Conservation (phyloP, 2,113 vertebrate genomes). For the Actinemys pallida region DNA sequence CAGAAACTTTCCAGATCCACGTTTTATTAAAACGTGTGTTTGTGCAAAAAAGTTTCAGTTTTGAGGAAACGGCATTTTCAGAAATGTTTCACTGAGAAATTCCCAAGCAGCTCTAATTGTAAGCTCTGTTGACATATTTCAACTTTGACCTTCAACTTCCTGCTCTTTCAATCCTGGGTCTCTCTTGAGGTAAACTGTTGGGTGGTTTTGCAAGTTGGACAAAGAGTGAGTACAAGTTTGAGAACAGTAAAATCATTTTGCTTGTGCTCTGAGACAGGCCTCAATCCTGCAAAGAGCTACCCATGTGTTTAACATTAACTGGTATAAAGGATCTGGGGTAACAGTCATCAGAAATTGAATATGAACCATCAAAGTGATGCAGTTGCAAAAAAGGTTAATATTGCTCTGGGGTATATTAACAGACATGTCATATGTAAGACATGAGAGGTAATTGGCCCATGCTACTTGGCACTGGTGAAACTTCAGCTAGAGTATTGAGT, state of each 20-base stretch:
- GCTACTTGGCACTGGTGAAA: not conserved
- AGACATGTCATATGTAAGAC: not conserved
- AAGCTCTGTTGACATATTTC: not conserved
- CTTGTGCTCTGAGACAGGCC: not conserved
- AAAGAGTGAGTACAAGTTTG: not conserved
- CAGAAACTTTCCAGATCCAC: not conserved
- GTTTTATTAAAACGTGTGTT: not conserved
- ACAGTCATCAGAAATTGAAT: not conserved
- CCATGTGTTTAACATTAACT: not conserved
- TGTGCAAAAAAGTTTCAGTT: not conserved
- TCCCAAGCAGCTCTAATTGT: not conserved
- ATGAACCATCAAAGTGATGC: not conserved
- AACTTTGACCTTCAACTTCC: not conserved
- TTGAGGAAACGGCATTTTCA: not conserved
- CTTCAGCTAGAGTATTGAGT: not conserved
- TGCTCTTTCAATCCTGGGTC: not conserved
- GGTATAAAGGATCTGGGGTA: not conserved
- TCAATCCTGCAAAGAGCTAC: not conserved
- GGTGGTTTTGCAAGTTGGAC: not conserved
- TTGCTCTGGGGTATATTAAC: not conserved
- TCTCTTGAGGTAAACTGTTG: not conserved
- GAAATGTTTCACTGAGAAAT: not conserved
- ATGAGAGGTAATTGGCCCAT: not conserved
- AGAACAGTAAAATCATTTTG: not conserved
- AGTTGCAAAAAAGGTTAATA: not conserved